Percentiles rank a stretch among this genome's conserved stretches.
These are phyloP conservation scores for Rhinogobio ventralis DNA, from an alignment of 2,797 vertebrate species.

Conservation along the genomic window DNA sequence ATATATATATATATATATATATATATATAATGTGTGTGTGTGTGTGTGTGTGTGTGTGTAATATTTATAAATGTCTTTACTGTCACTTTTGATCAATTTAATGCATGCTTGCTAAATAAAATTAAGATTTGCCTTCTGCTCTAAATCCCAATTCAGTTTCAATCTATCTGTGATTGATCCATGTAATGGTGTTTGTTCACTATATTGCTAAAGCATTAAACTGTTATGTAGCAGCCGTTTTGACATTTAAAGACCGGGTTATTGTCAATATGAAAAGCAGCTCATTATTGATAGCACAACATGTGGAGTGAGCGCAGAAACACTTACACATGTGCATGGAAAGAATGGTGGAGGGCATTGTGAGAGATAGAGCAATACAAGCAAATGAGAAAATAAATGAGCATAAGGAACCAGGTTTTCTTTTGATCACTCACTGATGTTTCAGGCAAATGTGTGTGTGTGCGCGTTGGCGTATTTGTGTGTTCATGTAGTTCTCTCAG, in stretches of 20 bases:
- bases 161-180: conserved; percentile 20
- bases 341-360: background rate
- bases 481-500: conserved; percentile 20
- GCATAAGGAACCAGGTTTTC: conserved; percentile 41
- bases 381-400: conserved; percentile 46
- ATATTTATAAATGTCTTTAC: background rate
- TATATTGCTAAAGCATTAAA: conserved; percentile 28
- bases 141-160: conserved; percentile 7
- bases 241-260: conserved; percentile 26
- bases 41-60: too few species aligned
- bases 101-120: background rate
- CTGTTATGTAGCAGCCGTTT: background rate
- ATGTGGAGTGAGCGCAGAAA: conserved; percentile 9
- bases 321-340: background rate
- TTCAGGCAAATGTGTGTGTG: conserved; percentile 16
- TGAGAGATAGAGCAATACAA: conserved; percentile 20
- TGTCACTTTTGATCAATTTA: background rate
- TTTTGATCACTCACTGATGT: conserved; percentile 37
- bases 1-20: too few species aligned
- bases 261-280: conserved; percentile 24
- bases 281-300: conserved; percentile 33
- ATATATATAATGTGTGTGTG: too few species aligned
- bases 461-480: conserved; percentile 19
- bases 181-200: conserved; percentile 1
- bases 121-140: background rate